Evolutionary conservation across 2,797 vertebrate genomes (phyloP).

Genomic region (Microctenopoma stevenorrisi): DNA sequence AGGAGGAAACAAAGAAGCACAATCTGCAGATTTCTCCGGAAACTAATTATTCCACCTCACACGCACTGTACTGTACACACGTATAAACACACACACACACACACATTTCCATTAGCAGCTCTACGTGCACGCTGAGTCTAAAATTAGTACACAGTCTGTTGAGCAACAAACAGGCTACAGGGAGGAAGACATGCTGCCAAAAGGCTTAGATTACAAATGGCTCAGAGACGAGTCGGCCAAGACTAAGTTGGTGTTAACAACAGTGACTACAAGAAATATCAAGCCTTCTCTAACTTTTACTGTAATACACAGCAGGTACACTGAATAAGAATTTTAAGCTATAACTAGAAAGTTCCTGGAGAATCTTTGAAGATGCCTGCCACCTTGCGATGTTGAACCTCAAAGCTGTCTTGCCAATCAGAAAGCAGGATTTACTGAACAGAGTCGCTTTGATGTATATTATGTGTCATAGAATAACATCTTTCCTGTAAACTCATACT

Average conservation of each 20-base stretch:
- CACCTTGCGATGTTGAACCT: too few species aligned
- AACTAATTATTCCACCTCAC: constrained; percentile 60
- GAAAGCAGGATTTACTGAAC: too few species aligned
- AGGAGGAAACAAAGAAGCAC: constrained; percentile 35
- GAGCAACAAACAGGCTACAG: constrained; percentile 64
- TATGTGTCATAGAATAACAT: too few species aligned
- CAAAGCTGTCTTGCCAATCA: too few species aligned
- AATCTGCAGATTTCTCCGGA: constrained; percentile 57
- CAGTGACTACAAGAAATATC: neutral
- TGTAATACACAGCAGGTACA: neutral
- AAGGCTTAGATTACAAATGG: constrained; percentile 33
- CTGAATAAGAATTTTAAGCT: too few species aligned
- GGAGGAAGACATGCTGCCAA: constrained; percentile 65
- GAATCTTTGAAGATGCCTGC: too few species aligned
- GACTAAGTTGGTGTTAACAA: constrained; percentile 4
- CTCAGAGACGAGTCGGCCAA: constrained; percentile 25
- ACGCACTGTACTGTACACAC: constrained; percentile 3
- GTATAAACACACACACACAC: constrained; percentile 20
- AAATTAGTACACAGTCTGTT: constrained; percentile 69
- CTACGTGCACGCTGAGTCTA: constrained; percentile 62
- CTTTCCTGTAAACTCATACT: too few species aligned
- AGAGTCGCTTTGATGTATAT: too few species aligned
- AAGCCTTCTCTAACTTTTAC: neutral
- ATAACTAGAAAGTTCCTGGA: too few species aligned
- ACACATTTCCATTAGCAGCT: constrained; percentile 48